Base-by-base conservation (phyloP, 2,113 vertebrate species). In the Telmatochromis sp. region DNA sequence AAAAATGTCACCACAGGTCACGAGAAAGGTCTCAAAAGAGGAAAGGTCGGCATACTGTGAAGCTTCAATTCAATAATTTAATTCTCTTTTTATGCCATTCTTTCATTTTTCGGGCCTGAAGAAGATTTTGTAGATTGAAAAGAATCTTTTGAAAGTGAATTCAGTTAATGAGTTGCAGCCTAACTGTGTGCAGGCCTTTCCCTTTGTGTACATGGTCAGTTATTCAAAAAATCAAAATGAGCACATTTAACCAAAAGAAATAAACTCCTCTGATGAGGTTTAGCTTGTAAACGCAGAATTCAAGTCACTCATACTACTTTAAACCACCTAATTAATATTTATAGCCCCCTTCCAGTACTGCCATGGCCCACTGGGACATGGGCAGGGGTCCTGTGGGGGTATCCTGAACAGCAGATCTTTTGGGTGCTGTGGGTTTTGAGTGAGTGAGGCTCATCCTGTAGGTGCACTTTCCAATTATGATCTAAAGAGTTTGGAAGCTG, bases 321-420 rank as follows among this genome's bases (percentile, higher is more conserved):
- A 78, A 51, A 13, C 73, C 73, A 31, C 73, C 2, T 51, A 12
- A 49, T 51, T 0, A 31, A 49, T 6, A 78, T 78, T 78, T 78
- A 13, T 78, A 78, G 2, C 9, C 26, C 42, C 26, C 9, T 47
- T 75, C 6, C 26, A 31, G 70, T 31, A 19, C 45, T 78, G 70
- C 0, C 26, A 2, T 31, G 15, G 9, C 26, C 23, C 45, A 19
- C 5, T 51, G 26, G 17, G 26, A 33, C 26, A 31, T 33, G 42
- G 70, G 5, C 70, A 49, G 15, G 6, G 23, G 73, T n/a, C 45
- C 73, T 51, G 1, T 31, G 73, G 73, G 45, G 45, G 0, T 8
- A n/a, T 31, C 23, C 26, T 78, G 26, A 33, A 49, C 45, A 3
- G 0, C 73, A 78, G 45, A 31, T 51, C 73, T 1, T 33, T 49